phyloP scores from a whole-genome alignment of 2,797 vertebrate genomes.

The Rhabdomys pumilio region DNA sequence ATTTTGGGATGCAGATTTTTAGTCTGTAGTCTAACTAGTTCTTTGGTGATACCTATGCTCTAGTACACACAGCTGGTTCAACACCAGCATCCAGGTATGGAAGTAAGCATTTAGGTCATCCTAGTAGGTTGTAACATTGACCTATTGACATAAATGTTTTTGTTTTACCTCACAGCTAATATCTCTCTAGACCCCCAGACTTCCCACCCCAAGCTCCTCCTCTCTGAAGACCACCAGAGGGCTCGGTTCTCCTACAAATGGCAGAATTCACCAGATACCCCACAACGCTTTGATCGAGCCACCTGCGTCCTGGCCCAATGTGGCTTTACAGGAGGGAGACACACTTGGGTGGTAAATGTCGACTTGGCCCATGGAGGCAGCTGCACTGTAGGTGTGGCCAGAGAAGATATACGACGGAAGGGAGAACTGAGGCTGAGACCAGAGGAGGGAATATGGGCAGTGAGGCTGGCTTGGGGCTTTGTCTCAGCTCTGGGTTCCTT shows the following conservation, averaged over 20 bases:
- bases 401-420: background rate
- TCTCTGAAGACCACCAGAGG: constrained; percentile 72
- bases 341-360: constrained; percentile 74
- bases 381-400: constrained; percentile 74
- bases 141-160: background rate
- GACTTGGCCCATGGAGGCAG: constrained; percentile 72
- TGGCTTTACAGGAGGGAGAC: constrained; percentile 73
- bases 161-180: constrained; percentile 48
- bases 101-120: background rate
- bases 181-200: constrained; percentile 79
- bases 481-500: constrained; percentile 75
- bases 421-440: constrained; percentile 78
- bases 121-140: fast-evolving
- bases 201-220: constrained; percentile 84
- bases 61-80: fast-evolving
- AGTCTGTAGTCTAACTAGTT: background rate
- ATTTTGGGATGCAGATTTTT: background rate
- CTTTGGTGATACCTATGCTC: background rate
- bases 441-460: constrained; percentile 79
- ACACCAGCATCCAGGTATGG: fast-evolving
- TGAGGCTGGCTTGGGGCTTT: constrained; percentile 71
- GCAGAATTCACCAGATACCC: constrained; percentile 76
- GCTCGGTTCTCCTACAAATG: constrained; percentile 84
- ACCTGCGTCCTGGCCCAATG: constrained; percentile 73
- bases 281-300: constrained; percentile 78